These are phyloP conservation scores for Aphelenchoides besseyi DNA, from an alignment of 1,140 invertebrate species.

Conservation along the genomic window DNA sequence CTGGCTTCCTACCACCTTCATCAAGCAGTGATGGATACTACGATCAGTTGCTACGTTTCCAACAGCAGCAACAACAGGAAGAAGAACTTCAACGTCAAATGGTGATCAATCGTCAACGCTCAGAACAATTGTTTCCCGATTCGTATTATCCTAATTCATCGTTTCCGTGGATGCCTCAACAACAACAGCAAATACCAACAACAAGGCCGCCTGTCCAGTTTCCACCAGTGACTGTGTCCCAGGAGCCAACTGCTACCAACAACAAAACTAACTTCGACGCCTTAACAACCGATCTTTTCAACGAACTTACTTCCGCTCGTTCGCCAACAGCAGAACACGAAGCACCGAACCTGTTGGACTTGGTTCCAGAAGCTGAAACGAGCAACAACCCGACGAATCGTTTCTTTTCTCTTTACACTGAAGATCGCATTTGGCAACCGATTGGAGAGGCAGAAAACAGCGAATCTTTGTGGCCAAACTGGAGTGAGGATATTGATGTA, in stretches of 20 bases:
- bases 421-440: slow-evolving; percentile 10
- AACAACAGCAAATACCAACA: background rate
- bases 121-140: background rate
- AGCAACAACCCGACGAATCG: background rate
- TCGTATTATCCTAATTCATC: background rate
- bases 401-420: background rate
- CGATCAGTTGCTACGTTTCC: slow-evolving; percentile 6
- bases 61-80: slow-evolving; percentile 14
- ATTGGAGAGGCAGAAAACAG: background rate
- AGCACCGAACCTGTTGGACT: background rate
- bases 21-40: background rate
- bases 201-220: background rate
- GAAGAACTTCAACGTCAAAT: slow-evolving; percentile 20
- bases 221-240: no score
- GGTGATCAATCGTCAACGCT: background rate
- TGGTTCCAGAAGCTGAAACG: background rate
- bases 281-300: background rate
- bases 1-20: background rate
- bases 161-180: background rate
- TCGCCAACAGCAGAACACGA: background rate
- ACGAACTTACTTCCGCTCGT: background rate
- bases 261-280: background rate
- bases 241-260: background rate
- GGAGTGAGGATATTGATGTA: background rate
- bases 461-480: slow-evolving; percentile 9